A percentile compares a stretch with the other conserved stretches of the same genome.
Conservation (phyloP, 2,888 invertebrate species). For the Ditylenchus weischeri region DNA sequence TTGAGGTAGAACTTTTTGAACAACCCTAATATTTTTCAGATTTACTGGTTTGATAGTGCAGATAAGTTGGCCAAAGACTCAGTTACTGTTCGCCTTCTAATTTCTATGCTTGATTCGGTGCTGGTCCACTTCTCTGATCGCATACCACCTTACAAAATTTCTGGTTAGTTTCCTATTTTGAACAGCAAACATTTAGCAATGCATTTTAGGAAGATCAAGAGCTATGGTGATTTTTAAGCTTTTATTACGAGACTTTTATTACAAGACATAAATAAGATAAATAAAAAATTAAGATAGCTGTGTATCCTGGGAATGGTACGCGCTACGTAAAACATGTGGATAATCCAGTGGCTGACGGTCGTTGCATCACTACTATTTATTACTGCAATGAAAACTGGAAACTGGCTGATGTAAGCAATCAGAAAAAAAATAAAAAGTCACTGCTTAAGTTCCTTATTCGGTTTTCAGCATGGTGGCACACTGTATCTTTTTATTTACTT, state of each 20-base stretch:
- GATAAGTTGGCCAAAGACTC: constrained; percentile 43
- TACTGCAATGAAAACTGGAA: constrained; percentile 90
- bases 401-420: constrained; percentile 22
- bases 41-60: constrained; percentile 54
- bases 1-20: no score
- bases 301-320: constrained; percentile 89
- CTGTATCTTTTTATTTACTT: constrained; percentile 61
- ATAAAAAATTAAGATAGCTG: constrained; percentile 77
- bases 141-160: constrained; percentile 47
- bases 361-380: constrained; percentile 94
- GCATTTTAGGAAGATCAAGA: constrained; percentile 68
- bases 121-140: constrained; percentile 45
- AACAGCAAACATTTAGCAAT: constrained; percentile 36
- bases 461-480: constrained; percentile 71
- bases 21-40: constrained; percentile 32
- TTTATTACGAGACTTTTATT: no score
- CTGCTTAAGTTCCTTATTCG: not conserved
- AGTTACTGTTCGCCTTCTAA: constrained; percentile 42
- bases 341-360: constrained; percentile 91
- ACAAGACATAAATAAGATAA: no score
- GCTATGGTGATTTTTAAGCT: no score
- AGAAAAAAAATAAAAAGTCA: not conserved
- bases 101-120: constrained; percentile 56
- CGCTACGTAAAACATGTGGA: constrained; percentile 96
- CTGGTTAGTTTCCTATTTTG: constrained; percentile 39